A percentile compares a stretch with the other conserved stretches of the same genome.
phyloP scores from a whole-genome alignment of 2,888 invertebrate species.

The Rhingia rostrata region DNA sequence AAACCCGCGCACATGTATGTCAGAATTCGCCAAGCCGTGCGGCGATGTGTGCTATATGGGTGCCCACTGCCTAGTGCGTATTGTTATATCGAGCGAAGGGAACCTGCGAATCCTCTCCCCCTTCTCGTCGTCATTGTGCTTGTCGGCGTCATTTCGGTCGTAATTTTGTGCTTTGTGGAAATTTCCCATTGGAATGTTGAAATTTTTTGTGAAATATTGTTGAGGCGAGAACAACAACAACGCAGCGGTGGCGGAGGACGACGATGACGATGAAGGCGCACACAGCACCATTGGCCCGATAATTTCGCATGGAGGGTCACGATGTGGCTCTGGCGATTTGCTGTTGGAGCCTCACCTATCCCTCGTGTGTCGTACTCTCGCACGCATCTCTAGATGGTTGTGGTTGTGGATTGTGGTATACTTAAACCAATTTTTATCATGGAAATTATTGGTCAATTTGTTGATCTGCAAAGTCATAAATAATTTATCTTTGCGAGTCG shows the following conservation, averaged over 20 bases:
- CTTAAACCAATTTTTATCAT: conserved; percentile 79
- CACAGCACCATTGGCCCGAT: conserved; percentile 73
- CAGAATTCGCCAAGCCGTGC: conserved; percentile 9
- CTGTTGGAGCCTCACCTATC: conserved; percentile 78
- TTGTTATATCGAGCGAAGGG: conserved; percentile 8
- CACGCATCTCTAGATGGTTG: conserved; percentile 47
- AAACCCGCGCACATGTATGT: conserved; percentile 25
- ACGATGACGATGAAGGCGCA: background rate
- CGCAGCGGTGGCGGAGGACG: background rate
- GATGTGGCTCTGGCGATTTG: conserved; percentile 34
- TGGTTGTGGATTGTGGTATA: conserved; percentile 56
- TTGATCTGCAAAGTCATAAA: conserved; percentile 83
- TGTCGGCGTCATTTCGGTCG: conserved; percentile 58
- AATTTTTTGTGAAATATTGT: conserved; percentile 71
- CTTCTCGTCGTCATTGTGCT: conserved; percentile 49
- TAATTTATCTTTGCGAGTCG: conserved; percentile 76
- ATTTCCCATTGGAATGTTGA: conserved; percentile 74
- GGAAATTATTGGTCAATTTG: conserved; percentile 83
- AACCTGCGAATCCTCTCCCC: conserved; percentile 47
- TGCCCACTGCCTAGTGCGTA: conserved; percentile 44
- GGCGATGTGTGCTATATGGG: conserved; percentile 52
- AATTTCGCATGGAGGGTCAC: conserved; percentile 78
- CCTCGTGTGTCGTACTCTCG: conserved; percentile 17
- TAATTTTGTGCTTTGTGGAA: conserved; percentile 70
- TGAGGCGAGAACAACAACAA: conserved; percentile 9